Base-by-base conservation (phyloP, 2,797 vertebrate genomes). In the Oreochromis grahami region DNA sequence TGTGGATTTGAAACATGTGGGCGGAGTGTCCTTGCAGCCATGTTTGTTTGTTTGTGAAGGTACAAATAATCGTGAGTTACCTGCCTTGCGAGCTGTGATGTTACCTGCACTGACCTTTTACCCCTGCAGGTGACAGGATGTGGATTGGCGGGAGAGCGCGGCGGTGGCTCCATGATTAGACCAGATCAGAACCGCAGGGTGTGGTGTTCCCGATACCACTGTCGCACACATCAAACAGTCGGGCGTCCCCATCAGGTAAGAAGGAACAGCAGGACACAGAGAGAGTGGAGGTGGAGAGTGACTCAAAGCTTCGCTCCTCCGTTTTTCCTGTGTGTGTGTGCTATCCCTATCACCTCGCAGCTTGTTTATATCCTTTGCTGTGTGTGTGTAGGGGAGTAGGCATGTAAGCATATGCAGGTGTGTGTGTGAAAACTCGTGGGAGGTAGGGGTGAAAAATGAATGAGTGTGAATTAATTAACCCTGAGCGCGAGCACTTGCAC, bases 171-270 rank as follows among this genome's bases (percentile, higher is more conserved):
- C 82, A 12, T 85, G 92, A 92, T 92, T 88, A 89, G 88, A 92
- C 83, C 82, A 90, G 91, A 87, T 83, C 87, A 81, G 85, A 93
- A 81, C 92, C 0, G 88, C 93, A 78, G 92, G 93, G 91, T 91
- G 92, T 86, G 90, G 90, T 93, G 93, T 93, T 92, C 91, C 86
- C 77, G 65, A 82, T 84, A 36, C 84, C 32, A 45, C 93, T 86
- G 91, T 91, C 89, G 84, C 82, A 90, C 87, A 90, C 92, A 89
- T 94, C 94, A 94, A 94, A 95, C 93, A 93, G 92, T 82, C 86
- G 86, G 93, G 92, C 32, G 89, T 92, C 92, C 76, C 88, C 80
- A 79, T 89, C 91, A 89, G 89, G 91, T 88, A 91, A 7, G 86
- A 81, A 83, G 80, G 82, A 91, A 84, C 92, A 92, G 93, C 90